Base-by-base conservation (phyloP, 2,888 invertebrate genomes). In the Cartodere bifasciata region DNA sequence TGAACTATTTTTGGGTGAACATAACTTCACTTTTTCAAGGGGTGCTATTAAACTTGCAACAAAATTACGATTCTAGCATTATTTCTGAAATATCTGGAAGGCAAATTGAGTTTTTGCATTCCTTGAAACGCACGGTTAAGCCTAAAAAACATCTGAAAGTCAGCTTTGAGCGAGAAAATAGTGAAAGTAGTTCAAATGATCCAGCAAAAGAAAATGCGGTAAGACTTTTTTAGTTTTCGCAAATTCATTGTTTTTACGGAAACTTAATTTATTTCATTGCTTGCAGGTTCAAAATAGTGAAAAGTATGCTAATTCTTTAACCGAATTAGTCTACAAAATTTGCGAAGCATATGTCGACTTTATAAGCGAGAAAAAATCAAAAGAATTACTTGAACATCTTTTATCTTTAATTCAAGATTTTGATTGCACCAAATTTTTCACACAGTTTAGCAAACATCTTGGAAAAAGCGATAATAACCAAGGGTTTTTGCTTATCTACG, bases 271-370 rank as follows among this genome's bases (percentile, higher is more conserved):
- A n/a, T n/a, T n/a, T n/a, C n/a, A n/a, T n/a, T n/a, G n/a, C n/a
- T n/a, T n/a, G n/a, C n/a, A n/a, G n/a, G n/a, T n/a, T n/a, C n/a
- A n/a, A n/a, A n/a, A n/a, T n/a, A n/a, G n/a, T n/a, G n/a, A n/a
- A n/a, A n/a, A n/a, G n/a, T 73, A 68, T 45, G 40, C 52, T 3
- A 54, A 58, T 14, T 62, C 65, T 35, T 45, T 75, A 11, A 54
- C 63, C 14, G 50, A 58, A 1, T 45, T 67, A 1, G 68, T 63
- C 0, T 58, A 63, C 30, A 60, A 50, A 11, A 45, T 68, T 1
- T 68, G 69, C 39, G 50, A 59, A 2, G 56, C 62, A 9, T 77
- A 75, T 48, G 61, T 79, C 9, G 61, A 64, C n/a, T 65, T 65
- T 31, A 68, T 70, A 1, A 53, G 55, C 3, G 48, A 53, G 5